Evolutionary conservation across 2,888 invertebrate species (phyloP).

Genomic region (Alloscopus bannaensis): DNA sequence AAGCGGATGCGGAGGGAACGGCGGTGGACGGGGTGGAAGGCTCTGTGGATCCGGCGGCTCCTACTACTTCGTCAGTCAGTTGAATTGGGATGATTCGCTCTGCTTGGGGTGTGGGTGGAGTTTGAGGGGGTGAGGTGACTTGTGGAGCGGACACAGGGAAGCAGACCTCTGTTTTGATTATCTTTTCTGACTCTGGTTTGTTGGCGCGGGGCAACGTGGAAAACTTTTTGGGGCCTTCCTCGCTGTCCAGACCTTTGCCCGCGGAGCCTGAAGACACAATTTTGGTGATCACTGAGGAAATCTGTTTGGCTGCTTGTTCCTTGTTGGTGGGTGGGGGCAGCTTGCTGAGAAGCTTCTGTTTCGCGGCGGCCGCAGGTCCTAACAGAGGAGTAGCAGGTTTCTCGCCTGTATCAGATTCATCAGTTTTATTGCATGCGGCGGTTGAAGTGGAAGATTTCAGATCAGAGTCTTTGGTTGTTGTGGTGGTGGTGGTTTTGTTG

Average conservation of each 20-base stretch:
- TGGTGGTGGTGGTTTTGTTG: slow-evolving; percentile 25
- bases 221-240: slow-evolving; percentile 55
- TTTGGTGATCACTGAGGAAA: slow-evolving; percentile 69
- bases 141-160: slow-evolving; percentile 79
- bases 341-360: slow-evolving; percentile 39
- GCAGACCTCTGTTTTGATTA: slow-evolving; percentile 77
- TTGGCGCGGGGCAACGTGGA: slow-evolving; percentile 49
- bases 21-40: slow-evolving; percentile 20
- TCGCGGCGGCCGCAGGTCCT: slow-evolving; percentile 45
- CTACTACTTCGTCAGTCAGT: slow-evolving; percentile 75
- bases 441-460: slow-evolving; percentile 18
- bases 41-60: not conserved
- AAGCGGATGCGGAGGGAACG: slow-evolving; percentile 40
- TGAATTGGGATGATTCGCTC: slow-evolving; percentile 84
- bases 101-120: slow-evolving; percentile 75
- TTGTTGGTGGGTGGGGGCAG: slow-evolving; percentile 55
- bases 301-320: slow-evolving; percentile 71
- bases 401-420: slow-evolving; percentile 53
- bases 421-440: slow-evolving; percentile 39
- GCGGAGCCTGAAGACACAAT: slow-evolving; percentile 65
- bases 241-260: slow-evolving; percentile 58
- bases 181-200: slow-evolving; percentile 73
- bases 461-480: slow-evolving; percentile 27
- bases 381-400: slow-evolving; percentile 42
- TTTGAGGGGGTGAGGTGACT: slow-evolving; percentile 73